Percentiles rank a stretch among this genome's conserved stretches.
These are phyloP conservation scores for Sclerurus mexicanus DNA, from an alignment of 2,113 vertebrate genomes.

Conservation along the genomic window DNA sequence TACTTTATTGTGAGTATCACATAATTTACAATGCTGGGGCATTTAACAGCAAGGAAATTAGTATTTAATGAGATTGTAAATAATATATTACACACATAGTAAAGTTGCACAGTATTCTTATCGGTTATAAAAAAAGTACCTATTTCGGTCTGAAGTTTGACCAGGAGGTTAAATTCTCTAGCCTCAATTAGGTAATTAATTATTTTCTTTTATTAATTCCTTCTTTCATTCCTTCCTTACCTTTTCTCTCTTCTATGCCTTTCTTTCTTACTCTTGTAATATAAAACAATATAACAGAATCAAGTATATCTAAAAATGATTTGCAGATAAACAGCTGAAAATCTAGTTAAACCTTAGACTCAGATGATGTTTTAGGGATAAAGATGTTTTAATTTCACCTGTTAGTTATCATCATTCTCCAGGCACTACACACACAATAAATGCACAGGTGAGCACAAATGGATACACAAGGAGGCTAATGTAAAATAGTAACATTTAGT, in stretches of 20 bases:
- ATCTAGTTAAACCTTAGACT: background rate
- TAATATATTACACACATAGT: background rate
- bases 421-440: background rate
- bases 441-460: background rate
- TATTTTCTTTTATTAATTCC: background rate
- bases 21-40: background rate
- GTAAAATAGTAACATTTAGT: too few relatives aligned
- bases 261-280: background rate
- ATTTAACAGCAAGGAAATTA: constrained; percentile 24
- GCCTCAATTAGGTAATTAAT: background rate
- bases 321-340: background rate
- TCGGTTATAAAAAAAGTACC: background rate
- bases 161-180: background rate
- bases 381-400: background rate
- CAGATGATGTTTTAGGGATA: background rate
- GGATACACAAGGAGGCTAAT: background rate
- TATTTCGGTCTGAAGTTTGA: background rate
- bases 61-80: background rate
- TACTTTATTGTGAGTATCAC: background rate
- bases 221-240: background rate
- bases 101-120: background rate
- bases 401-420: background rate
- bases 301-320: background rate
- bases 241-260: background rate
- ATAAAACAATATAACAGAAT: background rate